Evolutionary conservation across 2,113 vertebrate species (phyloP).

Genomic region (Pavo muticus): DNA sequence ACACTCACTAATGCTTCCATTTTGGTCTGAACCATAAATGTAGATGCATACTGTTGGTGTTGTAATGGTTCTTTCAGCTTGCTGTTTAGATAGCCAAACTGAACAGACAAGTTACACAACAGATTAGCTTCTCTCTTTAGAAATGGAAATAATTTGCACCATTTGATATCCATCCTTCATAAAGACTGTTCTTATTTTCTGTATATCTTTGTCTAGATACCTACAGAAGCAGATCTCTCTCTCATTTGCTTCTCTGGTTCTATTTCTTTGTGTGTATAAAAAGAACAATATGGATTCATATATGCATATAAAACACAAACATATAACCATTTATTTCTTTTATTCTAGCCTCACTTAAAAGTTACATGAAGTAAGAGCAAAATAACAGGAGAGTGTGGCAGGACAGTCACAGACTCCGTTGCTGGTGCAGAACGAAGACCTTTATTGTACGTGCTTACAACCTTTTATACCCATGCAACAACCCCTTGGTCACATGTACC

Average conservation of each 20-base stretch:
- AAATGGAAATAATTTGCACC: neutral
- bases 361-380: no score
- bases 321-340: no score
- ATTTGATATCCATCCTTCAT: neutral
- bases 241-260: neutral
- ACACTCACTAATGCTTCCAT: neutral
- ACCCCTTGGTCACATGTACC: no score
- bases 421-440: no score
- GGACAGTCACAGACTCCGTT: no score
- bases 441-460: no score
- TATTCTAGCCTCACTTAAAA: no score
- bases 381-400: no score
- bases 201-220: neutral
- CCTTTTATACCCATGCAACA: no score
- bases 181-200: neutral
- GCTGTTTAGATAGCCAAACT: neutral
- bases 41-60: accelerated
- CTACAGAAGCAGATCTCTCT: accelerated
- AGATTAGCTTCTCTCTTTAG: neutral
- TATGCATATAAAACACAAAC: neutral
- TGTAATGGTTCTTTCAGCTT: neutral
- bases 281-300: neutral
- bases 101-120: neutral
- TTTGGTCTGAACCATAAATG: neutral
- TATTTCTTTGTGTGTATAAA: neutral